Evolutionary conservation across 1,140 invertebrate genomes (phyloP).

Genomic region (Dinothrombium tinctorium): DNA sequence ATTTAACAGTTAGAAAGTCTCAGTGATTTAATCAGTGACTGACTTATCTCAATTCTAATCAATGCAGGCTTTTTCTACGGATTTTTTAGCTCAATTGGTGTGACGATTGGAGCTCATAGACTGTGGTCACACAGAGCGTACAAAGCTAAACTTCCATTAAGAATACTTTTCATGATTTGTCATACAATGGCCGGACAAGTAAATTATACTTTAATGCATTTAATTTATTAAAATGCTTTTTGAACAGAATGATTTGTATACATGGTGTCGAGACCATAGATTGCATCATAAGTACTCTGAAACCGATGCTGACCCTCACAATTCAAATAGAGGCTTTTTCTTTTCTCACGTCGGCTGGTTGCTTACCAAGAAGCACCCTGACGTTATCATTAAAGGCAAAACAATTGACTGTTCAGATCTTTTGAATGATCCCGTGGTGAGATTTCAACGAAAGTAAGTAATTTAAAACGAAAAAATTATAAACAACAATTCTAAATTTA

Average conservation of each 20-base stretch:
- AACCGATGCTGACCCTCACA: constrained; percentile 87
- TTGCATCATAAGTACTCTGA: constrained; percentile 92
- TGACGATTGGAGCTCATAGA: constrained; percentile 28
- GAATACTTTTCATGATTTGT: constrained; percentile 22
- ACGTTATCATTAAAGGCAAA: constrained; percentile 62
- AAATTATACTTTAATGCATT: too few species aligned
- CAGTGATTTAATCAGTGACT: not conserved
- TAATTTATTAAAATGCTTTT: constrained; percentile 34
- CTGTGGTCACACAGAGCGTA: constrained; percentile 29
- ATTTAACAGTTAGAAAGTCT: not conserved
- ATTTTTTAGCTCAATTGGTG: constrained; percentile 18
- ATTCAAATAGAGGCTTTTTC: constrained; percentile 80
- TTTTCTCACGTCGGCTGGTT: constrained; percentile 90
- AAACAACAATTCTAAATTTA: too few species aligned
- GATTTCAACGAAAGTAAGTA: constrained; percentile 46
- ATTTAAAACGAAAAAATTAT: not conserved
- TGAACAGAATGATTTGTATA: constrained; percentile 73
- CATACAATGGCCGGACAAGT: constrained; percentile 14
- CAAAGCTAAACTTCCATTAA: constrained; percentile 26
- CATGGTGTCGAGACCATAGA: constrained; percentile 80
- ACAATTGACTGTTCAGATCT: constrained; percentile 63
- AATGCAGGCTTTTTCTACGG: too few species aligned
- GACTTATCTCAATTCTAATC: not conserved
- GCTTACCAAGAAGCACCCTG: constrained; percentile 67
- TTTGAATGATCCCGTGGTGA: constrained; percentile 54